Percentiles rank a stretch among this genome's conserved stretches.
Conservation (phyloP, 2,888 invertebrate genomes). For the Drosophila tanythrix region DNA sequence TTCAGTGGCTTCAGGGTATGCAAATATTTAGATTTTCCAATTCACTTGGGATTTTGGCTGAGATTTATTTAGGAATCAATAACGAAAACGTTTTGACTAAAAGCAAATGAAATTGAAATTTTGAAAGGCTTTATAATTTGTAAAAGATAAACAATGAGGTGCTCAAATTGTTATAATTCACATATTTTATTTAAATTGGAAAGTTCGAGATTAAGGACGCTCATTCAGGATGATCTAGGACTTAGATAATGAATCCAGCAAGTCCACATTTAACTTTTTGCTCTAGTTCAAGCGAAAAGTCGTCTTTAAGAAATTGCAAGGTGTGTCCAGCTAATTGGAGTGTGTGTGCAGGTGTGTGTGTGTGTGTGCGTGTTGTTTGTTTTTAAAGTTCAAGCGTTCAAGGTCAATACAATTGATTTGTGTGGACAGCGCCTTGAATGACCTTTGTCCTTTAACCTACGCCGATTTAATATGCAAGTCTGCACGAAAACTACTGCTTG, state of each 20-base stretch:
- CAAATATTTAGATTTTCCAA: too few relatives aligned
- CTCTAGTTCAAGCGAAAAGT: neutral
- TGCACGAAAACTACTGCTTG: too few relatives aligned
- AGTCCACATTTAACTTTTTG: neutral
- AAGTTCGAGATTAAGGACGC: neutral
- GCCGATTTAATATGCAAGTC: slow-evolving; percentile 1
- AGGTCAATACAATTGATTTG: slow-evolving; percentile 40
- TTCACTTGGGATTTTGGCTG: neutral
- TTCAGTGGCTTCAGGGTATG: neutral
- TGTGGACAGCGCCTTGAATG: slow-evolving; percentile 16
- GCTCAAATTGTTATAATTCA: neutral
- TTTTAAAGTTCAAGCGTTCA: slow-evolving; percentile 44
- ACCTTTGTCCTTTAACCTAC: neutral
- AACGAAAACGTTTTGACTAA: neutral
- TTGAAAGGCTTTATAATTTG: neutral
- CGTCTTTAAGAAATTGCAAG: slow-evolving; percentile 27
- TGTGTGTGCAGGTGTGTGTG: neutral
- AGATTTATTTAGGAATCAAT: neutral
- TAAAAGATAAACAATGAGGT: neutral
- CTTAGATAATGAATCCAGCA: neutral
- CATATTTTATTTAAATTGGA: neutral
- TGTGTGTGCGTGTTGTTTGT: slow-evolving; percentile 24
- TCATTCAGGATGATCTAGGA: neutral
- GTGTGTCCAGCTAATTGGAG: slow-evolving; percentile 42
- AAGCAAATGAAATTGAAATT: neutral